Percentiles rank a stretch among this genome's conserved stretches.
These are phyloP conservation scores for Drosophila nigromelanica DNA, from an alignment of 1,140 invertebrate species.

Conservation along the genomic window DNA sequence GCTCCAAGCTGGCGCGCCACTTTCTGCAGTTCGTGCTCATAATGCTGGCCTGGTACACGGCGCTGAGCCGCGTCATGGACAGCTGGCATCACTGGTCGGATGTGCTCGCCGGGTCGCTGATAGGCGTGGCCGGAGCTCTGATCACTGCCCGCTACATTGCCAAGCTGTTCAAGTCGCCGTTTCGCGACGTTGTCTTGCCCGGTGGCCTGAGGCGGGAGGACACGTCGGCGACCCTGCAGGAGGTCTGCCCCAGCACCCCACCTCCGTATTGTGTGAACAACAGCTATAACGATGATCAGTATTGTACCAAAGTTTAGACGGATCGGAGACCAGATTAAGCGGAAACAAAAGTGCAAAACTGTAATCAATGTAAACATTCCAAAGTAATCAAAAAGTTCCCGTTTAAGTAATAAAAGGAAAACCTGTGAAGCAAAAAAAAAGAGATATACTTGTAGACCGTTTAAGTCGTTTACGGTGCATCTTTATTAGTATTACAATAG, in stretches of 20 bases:
- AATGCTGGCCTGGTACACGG: slow-evolving; percentile 84
- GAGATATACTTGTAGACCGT: neutral
- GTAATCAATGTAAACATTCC: slow-evolving; percentile 45
- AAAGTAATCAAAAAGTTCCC: slow-evolving; percentile 36
- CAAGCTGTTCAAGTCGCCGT: slow-evolving; percentile 51
- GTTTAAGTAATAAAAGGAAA: slow-evolving; percentile 22
- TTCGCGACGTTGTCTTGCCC: slow-evolving; percentile 12
- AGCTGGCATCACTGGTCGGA: slow-evolving; percentile 82
- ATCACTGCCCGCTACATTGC: slow-evolving; percentile 68
- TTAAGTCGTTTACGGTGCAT: no score
- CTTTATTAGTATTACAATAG: slow-evolving; percentile 14
- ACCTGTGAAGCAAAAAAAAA: slow-evolving; percentile 2
- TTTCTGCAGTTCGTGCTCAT: slow-evolving; percentile 89
- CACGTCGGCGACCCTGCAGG: slow-evolving; percentile 70
- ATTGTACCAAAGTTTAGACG: slow-evolving; percentile 65
- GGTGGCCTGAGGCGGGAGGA: slow-evolving; percentile 56
- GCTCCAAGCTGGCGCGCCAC: slow-evolving; percentile 90
- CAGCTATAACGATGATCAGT: slow-evolving; percentile 63
- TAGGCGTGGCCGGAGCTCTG: slow-evolving; percentile 61
- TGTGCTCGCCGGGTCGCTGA: slow-evolving; percentile 61
- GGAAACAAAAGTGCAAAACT: slow-evolving; percentile 14
- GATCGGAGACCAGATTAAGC: neutral
- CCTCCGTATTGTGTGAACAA: slow-evolving; percentile 66
- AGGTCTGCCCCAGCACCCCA: slow-evolving; percentile 66
- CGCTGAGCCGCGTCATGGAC: slow-evolving; percentile 74